phyloP scores from a whole-genome alignment of 1,140 invertebrate genomes.

The Drosophila orosa region DNA sequence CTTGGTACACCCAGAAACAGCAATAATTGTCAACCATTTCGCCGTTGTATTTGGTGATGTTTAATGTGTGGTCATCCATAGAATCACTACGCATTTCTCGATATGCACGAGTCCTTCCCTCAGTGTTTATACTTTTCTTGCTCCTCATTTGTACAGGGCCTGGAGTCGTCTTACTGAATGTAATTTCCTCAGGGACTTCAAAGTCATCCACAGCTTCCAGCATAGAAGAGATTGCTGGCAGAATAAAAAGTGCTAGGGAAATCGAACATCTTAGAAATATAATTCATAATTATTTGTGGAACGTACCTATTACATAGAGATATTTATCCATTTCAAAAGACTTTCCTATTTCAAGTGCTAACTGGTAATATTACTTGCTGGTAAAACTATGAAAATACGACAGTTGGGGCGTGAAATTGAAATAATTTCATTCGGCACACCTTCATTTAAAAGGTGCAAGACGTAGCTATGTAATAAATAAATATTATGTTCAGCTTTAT shows the following conservation, averaged over 20 bases:
- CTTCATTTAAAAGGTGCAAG: neutral
- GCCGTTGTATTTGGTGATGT: neutral
- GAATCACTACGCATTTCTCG: neutral
- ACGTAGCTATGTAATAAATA: neutral
- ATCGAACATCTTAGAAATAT: neutral
- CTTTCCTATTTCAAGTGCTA: neutral
- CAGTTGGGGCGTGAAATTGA: neutral
- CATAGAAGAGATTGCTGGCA: neutral
- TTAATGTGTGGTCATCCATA: neutral
- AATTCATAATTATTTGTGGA: too few relatives aligned
- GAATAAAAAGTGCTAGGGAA: neutral
- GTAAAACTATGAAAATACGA: too few relatives aligned
- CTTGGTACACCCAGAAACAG: conserved; percentile 62
- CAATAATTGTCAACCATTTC: conserved; percentile 50
- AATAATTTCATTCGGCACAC: conserved; percentile 6
- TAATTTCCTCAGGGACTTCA: conserved; percentile 33
- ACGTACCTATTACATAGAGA: neutral
- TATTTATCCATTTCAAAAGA: neutral
- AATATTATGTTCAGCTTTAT: neutral
- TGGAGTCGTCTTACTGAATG: neutral
- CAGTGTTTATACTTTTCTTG: conserved; percentile 2
- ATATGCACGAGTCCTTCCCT: conserved; percentile 38
- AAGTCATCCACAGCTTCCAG: conserved; percentile 24
- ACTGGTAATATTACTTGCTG: neutral
- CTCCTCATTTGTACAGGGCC: neutral